These are phyloP conservation scores for Hystrix cristata DNA, from an alignment of 2,113 vertebrate species.

Conservation along the genomic window DNA sequence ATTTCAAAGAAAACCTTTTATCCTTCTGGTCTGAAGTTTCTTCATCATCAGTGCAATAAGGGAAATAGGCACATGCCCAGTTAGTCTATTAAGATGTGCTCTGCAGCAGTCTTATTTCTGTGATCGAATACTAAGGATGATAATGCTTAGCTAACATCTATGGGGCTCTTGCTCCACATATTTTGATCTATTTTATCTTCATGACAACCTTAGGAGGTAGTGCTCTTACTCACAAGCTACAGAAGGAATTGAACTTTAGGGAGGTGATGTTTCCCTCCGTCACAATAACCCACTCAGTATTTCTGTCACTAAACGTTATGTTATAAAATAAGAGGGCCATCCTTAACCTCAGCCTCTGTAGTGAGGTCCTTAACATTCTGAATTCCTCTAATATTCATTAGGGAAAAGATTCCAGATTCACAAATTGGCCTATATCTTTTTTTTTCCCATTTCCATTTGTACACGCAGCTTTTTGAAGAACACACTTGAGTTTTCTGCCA, in stretches of 20 bases:
- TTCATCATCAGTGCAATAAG: conserved; percentile 61
- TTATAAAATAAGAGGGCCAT: neutral
- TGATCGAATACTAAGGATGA: conserved; percentile 45
- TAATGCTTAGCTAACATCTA: conserved; percentile 21
- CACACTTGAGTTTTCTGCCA: neutral
- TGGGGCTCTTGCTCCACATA: neutral
- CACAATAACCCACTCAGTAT: neutral
- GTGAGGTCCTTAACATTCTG: neutral
- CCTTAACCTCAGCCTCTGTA: neutral
- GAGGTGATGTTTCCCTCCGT: neutral
- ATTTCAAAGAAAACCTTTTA: conserved; percentile 70
- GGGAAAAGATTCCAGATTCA: conserved; percentile 2
- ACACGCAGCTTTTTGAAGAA: conserved; percentile 28
- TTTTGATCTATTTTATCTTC: conserved; percentile 52
- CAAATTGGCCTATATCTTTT: conserved; percentile 24
- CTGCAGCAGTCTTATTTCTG: conserved; percentile 27
- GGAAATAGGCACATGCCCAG: conserved; percentile 43
- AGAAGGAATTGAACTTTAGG: conserved; percentile 61
- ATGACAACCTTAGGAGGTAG: neutral
- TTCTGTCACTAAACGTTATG: conserved; percentile 14
- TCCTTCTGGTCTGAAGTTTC: conserved; percentile 67
- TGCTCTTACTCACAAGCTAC: conserved; percentile 14
- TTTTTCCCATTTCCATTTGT: conserved; percentile 7
- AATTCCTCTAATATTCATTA: neutral
- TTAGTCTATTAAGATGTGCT: conserved; percentile 57